These are phyloP conservation scores for Stenchaetothrips biformis DNA, from an alignment of 2,888 invertebrate species.

Conservation along the genomic window DNA sequence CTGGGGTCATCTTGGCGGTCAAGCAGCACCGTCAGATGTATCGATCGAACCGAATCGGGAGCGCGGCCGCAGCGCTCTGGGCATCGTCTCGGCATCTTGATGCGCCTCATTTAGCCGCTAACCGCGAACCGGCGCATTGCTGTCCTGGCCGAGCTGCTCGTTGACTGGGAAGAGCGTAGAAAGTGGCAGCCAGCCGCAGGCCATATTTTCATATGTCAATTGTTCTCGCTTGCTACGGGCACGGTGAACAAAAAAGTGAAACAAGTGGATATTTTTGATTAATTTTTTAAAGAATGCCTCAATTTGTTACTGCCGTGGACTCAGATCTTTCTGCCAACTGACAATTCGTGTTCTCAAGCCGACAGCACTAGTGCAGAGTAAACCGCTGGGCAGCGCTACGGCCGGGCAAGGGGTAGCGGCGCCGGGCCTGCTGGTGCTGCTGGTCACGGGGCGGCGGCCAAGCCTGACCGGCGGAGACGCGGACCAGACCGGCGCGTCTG, in stretches of 20 bases:
- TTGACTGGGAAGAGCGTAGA: neutral
- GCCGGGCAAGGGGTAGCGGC: neutral
- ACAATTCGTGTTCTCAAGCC: neutral
- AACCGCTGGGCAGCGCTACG: neutral
- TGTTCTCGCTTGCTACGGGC: too few species aligned
- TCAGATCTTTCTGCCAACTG: neutral
- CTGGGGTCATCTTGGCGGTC: neutral
- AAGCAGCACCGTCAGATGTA: neutral
- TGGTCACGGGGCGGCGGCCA: conserved; percentile 1
- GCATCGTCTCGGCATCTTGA: neutral
- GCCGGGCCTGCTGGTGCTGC: neutral
- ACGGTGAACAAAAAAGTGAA: too few species aligned
- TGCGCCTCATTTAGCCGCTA: neutral
- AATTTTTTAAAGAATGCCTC: neutral
- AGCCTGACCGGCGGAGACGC: neutral
- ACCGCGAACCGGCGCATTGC: neutral
- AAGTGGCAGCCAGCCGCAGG: too few species aligned
- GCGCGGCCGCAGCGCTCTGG: neutral
- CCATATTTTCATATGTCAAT: too few species aligned
- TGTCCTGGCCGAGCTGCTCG: too few species aligned
- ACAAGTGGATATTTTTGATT: too few species aligned
- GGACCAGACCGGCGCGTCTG: neutral
- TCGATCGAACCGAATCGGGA: neutral
- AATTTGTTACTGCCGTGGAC: neutral
- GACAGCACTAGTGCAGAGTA: neutral